Conservation (phyloP, 1,140 invertebrate genomes). For the Zaprionus ghesquierei region DNA sequence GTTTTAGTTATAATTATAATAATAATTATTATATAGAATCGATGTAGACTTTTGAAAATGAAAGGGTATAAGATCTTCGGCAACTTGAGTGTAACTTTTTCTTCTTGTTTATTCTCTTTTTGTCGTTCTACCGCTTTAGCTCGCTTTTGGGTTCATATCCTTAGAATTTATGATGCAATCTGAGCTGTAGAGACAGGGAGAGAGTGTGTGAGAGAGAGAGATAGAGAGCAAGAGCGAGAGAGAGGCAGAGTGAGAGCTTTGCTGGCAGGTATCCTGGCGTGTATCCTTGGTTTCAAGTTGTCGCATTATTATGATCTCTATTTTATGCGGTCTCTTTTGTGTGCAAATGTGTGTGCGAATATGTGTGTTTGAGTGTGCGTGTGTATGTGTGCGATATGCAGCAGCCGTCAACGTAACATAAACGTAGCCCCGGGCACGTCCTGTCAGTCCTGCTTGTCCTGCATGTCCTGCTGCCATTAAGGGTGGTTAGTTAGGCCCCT, state of each 20-base stretch:
- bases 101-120: constrained; percentile 54
- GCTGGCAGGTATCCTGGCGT: constrained; percentile 67
- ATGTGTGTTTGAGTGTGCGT: constrained; percentile 10
- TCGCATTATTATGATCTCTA: constrained; percentile 75
- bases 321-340: constrained; percentile 48
- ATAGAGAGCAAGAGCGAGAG: neutral
- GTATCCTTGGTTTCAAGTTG: constrained; percentile 78
- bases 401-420: constrained; percentile 43
- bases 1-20: too few relatives aligned
- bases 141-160: constrained; percentile 46
- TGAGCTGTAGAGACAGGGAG: constrained; percentile 5
- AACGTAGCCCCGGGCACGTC: constrained; percentile 35
- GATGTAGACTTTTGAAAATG: neutral
- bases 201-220: neutral
- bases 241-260: constrained; percentile 10
- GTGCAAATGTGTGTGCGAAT: constrained; percentile 15
- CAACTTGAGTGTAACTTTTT: neutral
- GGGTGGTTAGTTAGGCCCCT: constrained; percentile 75
- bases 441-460: constrained; percentile 50
- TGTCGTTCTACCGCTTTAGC: constrained; percentile 22
- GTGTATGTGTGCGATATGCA: constrained; percentile 37
- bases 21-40: too few relatives aligned
- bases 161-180: constrained; percentile 77
- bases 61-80: neutral
- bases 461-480: constrained; percentile 73